phyloP scores from a whole-genome alignment of 1,140 invertebrate species.

The Bombyx mandarina region DNA sequence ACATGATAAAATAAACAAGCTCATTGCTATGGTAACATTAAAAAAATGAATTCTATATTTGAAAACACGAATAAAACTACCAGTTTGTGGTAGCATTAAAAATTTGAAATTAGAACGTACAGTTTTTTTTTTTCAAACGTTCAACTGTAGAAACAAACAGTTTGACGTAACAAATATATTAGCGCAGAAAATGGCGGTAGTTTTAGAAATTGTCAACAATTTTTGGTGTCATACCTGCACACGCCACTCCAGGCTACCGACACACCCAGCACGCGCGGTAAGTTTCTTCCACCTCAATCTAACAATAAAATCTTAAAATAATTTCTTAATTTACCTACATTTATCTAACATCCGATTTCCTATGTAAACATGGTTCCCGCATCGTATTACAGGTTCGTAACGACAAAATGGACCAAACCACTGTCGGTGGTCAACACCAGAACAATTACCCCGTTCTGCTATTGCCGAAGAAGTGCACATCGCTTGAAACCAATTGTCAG shows the following conservation, averaged over 20 bases:
- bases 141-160: no score
- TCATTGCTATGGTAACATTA: no score
- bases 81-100: no score
- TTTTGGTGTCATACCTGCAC: background rate
- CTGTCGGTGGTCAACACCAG: slow-evolving; percentile 6
- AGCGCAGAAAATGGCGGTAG: slow-evolving; percentile 3
- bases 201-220: background rate
- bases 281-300: slow-evolving; percentile 32
- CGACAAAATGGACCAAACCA: slow-evolving; percentile 13
- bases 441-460: slow-evolving; percentile 1
- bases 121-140: no score
- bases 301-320: slow-evolving; percentile 18
- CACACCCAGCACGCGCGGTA: slow-evolving; percentile 37
- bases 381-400: slow-evolving; percentile 3
- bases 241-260: slow-evolving; percentile 9
- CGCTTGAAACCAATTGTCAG: slow-evolving; percentile 36
- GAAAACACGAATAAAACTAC: no score
- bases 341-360: slow-evolving; percentile 6
- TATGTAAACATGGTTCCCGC: slow-evolving; percentile 8
- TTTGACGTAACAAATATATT: background rate
- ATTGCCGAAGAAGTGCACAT: slow-evolving; percentile 1
- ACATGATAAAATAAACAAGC: no score
- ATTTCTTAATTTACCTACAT: slow-evolving; percentile 40
- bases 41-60: no score
- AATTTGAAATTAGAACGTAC: no score